phyloP scores from a whole-genome alignment of 2,888 invertebrate genomes.

The Lumbricus terrestris region DNA sequence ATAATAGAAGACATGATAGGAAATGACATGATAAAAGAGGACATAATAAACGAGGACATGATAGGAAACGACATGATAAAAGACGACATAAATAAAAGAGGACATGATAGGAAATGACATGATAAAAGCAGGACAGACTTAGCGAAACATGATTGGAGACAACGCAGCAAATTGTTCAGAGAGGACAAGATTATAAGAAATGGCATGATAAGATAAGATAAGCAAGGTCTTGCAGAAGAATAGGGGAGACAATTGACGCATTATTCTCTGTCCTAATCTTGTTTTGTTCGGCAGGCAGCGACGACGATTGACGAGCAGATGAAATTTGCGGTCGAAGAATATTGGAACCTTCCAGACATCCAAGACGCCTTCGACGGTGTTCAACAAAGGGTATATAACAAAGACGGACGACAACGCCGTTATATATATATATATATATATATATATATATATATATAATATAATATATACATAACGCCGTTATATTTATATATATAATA shows the following conservation, averaged over 20 bases:
- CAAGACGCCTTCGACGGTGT: constrained; percentile 23
- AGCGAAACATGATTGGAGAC: no score
- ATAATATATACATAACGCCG: no score
- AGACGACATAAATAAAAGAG: neutral
- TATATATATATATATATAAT: no score
- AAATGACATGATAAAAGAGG: neutral
- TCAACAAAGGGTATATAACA: constrained; percentile 28
- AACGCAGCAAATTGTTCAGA: no score
- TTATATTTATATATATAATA: no score
- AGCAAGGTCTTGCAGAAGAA: neutral
- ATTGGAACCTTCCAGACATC: constrained; percentile 19
- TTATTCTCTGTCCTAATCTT: neutral
- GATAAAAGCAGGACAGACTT: no score
- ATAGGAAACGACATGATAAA: neutral
- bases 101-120: neutral
- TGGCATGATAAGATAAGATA: neutral
- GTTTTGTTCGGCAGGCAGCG: neutral
- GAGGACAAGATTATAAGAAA: neutral
- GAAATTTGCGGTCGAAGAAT: constrained; percentile 19
- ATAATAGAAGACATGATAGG: neutral
- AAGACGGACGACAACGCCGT: neutral
- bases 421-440: no score
- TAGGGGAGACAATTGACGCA: neutral
- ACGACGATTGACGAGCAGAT: constrained; percentile 25
- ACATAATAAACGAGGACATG: neutral